Percentiles rank a stretch among this genome's conserved stretches.
Conservation (phyloP, 1,140 invertebrate species). For the Drosophila saltans region DNA sequence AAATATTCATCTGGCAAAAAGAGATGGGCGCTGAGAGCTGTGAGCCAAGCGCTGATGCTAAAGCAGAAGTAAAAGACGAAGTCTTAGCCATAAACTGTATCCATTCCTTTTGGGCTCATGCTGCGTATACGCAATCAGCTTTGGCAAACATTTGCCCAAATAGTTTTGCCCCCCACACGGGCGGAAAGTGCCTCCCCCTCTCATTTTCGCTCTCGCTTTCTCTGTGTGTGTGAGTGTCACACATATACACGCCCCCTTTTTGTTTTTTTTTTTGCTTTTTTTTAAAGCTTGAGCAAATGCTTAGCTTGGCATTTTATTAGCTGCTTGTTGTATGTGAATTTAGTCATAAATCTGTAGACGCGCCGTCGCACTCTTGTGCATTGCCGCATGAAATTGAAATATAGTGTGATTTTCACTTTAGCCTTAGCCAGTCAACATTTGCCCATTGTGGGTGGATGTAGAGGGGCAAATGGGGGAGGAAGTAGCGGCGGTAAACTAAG, state of each 20-base stretch:
- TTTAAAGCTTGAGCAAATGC: constrained; percentile 54
- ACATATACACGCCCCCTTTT: neutral
- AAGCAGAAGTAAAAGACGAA: constrained; percentile 43
- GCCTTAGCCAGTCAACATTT: constrained; percentile 50
- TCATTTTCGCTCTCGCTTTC: neutral
- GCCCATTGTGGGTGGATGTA: neutral
- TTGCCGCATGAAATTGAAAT: constrained; percentile 79
- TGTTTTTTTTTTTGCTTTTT: constrained; percentile 17
- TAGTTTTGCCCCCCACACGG: constrained; percentile 49
- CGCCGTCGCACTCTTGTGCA: constrained; percentile 64
- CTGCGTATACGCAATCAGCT: constrained; percentile 79
- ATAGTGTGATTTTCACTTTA: constrained; percentile 81
- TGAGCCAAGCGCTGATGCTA: neutral
- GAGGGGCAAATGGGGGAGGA: constrained; percentile 1
- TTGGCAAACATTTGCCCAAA: constrained; percentile 74
- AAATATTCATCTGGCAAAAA: constrained; percentile 62
- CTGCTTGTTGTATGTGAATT: constrained; percentile 79
- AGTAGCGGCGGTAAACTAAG: constrained; percentile 12
- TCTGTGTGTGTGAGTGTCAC: neutral
- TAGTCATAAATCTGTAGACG: constrained; percentile 77
- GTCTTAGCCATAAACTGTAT: constrained; percentile 56
- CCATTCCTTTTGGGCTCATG: constrained; percentile 46
- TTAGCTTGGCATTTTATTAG: constrained; percentile 79
- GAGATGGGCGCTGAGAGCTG: neutral
- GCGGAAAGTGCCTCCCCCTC: neutral